Percentiles rank a stretch among this genome's conserved stretches.
Evolutionary conservation across 2,888 invertebrate species (phyloP).

Genomic region (Sabatieria punctata): DNA sequence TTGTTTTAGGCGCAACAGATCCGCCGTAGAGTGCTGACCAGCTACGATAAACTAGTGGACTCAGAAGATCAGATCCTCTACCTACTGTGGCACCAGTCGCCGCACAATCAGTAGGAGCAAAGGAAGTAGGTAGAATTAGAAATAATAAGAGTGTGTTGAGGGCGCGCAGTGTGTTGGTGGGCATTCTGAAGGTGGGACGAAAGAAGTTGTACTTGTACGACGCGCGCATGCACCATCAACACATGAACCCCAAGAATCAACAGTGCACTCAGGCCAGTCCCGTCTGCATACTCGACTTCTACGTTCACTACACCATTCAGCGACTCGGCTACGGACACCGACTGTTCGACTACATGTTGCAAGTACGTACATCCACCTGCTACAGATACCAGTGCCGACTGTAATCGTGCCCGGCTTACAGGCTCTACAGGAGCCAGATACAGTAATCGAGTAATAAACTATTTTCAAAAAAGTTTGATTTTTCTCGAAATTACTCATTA

Average conservation of each 20-base stretch:
- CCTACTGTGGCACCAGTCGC: slow-evolving; percentile 20
- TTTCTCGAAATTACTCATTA: too few relatives aligned
- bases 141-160: slow-evolving; percentile 9
- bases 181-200: slow-evolving; percentile 68
- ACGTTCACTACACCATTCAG: slow-evolving; percentile 62
- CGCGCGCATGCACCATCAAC: too few relatives aligned
- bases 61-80: slow-evolving; percentile 23
- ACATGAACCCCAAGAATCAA: slow-evolving; percentile 7
- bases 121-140: too few relatives aligned
- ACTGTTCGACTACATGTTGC: slow-evolving; percentile 70
- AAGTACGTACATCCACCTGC: too few relatives aligned
- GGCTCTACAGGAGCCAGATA: too few relatives aligned
- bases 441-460: too few relatives aligned
- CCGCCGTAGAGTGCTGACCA: slow-evolving; percentile 19
- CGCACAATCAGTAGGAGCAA: slow-evolving; percentile 11
- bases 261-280: slow-evolving; percentile 39
- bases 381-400: too few relatives aligned
- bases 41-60: slow-evolving; percentile 24
- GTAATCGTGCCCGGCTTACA: too few relatives aligned
- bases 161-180: slow-evolving; percentile 38
- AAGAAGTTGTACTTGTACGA: slow-evolving; percentile 61
- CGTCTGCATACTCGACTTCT: slow-evolving; percentile 81
- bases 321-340: slow-evolving; percentile 64
- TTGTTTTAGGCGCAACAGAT: slow-evolving; percentile 20
- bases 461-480: too few relatives aligned